Evolutionary conservation across 2,113 vertebrate species (phyloP).

Genomic region (Numenius arquata): DNA sequence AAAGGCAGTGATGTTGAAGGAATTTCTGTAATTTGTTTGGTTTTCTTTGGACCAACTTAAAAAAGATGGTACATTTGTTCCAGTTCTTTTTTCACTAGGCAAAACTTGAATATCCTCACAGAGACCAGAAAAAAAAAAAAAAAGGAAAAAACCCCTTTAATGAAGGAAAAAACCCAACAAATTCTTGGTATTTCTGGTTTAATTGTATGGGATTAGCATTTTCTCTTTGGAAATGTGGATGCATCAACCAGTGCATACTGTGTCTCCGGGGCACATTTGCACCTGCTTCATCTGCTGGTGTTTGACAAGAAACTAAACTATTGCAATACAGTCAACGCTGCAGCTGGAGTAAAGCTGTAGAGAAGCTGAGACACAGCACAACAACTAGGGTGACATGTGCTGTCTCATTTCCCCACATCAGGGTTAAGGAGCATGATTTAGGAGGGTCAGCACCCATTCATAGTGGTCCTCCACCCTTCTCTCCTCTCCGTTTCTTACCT

Average conservation of each 20-base stretch:
- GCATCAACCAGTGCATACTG: background rate
- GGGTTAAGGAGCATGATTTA: background rate
- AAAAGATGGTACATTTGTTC: background rate
- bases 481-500: background rate
- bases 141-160: too few species aligned
- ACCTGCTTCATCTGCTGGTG: rapidly evolving
- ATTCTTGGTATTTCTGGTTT: background rate
- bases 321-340: rapidly evolving
- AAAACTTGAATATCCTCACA: background rate
- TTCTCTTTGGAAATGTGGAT: background rate
- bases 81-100: background rate
- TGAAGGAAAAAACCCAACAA: background rate
- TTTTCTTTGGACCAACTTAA: background rate
- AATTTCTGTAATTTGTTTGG: background rate
- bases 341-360: background rate
- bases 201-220: background rate
- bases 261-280: background rate
- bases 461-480: background rate
- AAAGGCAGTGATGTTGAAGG: background rate
- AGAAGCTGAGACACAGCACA: background rate
- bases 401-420: background rate
- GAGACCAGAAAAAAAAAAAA: background rate
- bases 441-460: background rate
- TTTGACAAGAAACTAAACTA: background rate
- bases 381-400: background rate